Percentiles rank a stretch among this genome's conserved stretches.
These are phyloP conservation scores for Syrphus vitripennis DNA, from an alignment of 2,888 invertebrate species.

Conservation along the genomic window DNA sequence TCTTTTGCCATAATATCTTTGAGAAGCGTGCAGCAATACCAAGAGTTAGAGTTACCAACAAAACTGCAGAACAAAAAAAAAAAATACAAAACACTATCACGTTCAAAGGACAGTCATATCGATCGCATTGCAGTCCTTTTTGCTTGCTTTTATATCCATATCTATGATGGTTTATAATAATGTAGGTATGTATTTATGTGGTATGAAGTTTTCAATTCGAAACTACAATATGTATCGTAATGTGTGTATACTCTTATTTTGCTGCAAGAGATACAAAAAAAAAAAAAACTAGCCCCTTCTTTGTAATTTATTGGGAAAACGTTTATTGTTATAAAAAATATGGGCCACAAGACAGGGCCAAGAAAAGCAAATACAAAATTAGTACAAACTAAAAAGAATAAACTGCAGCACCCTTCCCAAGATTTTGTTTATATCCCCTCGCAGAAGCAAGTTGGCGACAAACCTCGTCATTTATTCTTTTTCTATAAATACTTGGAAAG, in stretches of 20 bases:
- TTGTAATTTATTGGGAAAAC: slow-evolving; percentile 25
- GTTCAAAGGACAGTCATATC: slow-evolving; percentile 57
- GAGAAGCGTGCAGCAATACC: slow-evolving; percentile 8
- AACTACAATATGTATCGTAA: background rate
- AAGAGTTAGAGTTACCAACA: slow-evolving; percentile 24
- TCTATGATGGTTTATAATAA: background rate
- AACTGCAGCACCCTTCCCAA: background rate
- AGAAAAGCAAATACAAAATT: slow-evolving; percentile 17
- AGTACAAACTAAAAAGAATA: background rate
- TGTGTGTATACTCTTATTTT: slow-evolving; percentile 9
- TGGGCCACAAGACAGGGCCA: slow-evolving; percentile 17
- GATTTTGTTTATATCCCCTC: background rate
- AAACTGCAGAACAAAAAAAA: slow-evolving; percentile 18
- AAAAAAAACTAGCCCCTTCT: slow-evolving; percentile 6
- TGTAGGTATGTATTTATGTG: background rate
- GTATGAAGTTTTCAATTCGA: slow-evolving; percentile 30
- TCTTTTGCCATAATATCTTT: slow-evolving; percentile 14
- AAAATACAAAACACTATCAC: background rate
- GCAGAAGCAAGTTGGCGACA: background rate
- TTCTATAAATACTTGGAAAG: background rate
- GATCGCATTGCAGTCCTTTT: slow-evolving; percentile 72
- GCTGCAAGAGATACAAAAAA: slow-evolving; percentile 10
- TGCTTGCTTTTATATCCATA: slow-evolving; percentile 23
- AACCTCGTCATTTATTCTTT: background rate
- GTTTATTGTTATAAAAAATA: slow-evolving; percentile 15